Base-by-base conservation (phyloP, 2,888 invertebrate genomes). In the Drosophila nr. perissopoda region DNA sequence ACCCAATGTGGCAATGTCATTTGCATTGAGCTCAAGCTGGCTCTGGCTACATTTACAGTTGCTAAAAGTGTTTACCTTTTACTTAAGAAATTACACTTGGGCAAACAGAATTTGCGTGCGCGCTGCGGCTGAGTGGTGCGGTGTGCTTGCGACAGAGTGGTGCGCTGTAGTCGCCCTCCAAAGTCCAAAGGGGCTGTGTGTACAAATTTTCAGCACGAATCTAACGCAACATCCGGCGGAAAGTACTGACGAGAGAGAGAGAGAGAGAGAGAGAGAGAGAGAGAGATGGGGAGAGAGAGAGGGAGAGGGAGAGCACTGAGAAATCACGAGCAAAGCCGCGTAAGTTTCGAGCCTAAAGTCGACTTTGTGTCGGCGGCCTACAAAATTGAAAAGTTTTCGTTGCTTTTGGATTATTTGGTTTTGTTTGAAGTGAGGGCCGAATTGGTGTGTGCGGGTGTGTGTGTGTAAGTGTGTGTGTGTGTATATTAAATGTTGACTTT, bases 61-160 rank as follows among this genome's bases (percentile, higher is more conserved):
- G 86, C 83, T 87, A 90, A 89, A 91, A 91, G 90, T 91, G 91
- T 91, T 91, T 91, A 91, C 91, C 83, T 91, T 91, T 91, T 86
- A 91, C 91, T 91, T 88, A 91, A 90, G 88, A 89, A 91, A 91
- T 91, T 91, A 91, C 88, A 87, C 91, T 90, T 89, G 79, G 78
- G 90, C 86, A 91, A 91, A 91, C 83, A 91, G 87, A 83, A 87
- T 83, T 81, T 84, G 89, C 82, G 80, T 88, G 78, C 72, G 63
- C 60, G 49, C 53, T 62, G 67, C 58, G 62, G 62, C 63, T 67
- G 62, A 25, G 56, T 29, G 65, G 16, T 40, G 52, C 58, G 61
- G 60, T 67, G 63, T 29, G 60, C 34, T 16, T 29, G 46, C 46
- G 7, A 25, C 51, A 51, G 53, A 21, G 25, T 51, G 64, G 13